Evolutionary conservation across 2,113 vertebrate species (phyloP), one percentile per base, ranked within the genome.

Genomic region (Elanoides forficatus): DNA sequence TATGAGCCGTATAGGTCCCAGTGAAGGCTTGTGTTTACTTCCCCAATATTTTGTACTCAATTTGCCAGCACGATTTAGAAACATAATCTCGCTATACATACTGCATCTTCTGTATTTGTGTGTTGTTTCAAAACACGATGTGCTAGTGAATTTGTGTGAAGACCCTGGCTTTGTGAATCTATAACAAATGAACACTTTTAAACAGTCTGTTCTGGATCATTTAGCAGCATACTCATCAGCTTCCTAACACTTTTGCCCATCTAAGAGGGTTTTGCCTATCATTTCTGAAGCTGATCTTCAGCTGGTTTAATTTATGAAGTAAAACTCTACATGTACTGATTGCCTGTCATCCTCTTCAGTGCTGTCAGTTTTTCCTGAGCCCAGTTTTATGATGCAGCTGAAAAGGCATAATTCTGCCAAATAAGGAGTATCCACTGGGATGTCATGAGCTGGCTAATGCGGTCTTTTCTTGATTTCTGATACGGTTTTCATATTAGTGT

Each of bases 161-260:
- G 38, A 89, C 22, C 45, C 2, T 13, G 59, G 26, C 32, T 95
- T 92, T 78, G 75, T 73, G 63, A 88, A 81, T 53, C 45, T 73
- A 1, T 76, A 90, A 76, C 10, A 76, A 95, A 88, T 36, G 42
- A 88, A 62, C 29, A 67, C 32, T 55, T 91, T 81, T 50, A 86
- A 94, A 60, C 52, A 81, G 55, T 19, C n/a, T 70, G 73, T 74
- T 96, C 75, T 88, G 93, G 71, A 86, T 88, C 79, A 73, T 82
- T 94, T 95, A 89, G 58, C 93, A 91, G 55, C 78, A 74, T 53
- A 29, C 38, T 81, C 42, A 71, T 93, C 63, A 71, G 32, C 50
- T 81, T 97, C 45, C 83, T 86, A 92, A 86, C 25, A 48, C 18
- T 95, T 88, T 34, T 90, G 43, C 50, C 62, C 53, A 84, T 92